Conservation (phyloP, 2,113 vertebrate species). For the Lepus americanus region DNA sequence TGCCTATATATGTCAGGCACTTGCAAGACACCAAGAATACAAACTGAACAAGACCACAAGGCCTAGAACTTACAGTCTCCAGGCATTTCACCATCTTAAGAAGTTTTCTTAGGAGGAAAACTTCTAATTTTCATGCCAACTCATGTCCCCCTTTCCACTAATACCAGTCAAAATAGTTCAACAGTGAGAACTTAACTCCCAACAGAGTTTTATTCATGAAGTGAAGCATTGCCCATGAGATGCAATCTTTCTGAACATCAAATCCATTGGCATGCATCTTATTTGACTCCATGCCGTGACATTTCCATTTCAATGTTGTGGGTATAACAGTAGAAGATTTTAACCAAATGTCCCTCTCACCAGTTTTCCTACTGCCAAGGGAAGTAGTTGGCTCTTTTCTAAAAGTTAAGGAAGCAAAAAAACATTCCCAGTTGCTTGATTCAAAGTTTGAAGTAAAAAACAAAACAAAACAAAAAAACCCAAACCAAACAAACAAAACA, state of each 20-base stretch:
- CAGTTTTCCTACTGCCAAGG: not conserved
- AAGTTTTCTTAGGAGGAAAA: not conserved
- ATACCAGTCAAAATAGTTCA: not conserved
- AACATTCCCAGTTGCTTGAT: slow-evolving; percentile 1
- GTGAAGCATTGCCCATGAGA: not conserved
- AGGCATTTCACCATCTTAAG: not conserved
- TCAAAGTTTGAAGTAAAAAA: slow-evolving; percentile 13
- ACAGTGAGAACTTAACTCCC: not conserved
- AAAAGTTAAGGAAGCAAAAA: slow-evolving; percentile 64
- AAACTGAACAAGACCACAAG: not conserved
- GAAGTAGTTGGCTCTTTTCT: slow-evolving; percentile 18
- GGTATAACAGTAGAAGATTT: not conserved
- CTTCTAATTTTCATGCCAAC: not conserved
- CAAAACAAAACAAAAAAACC: no score
- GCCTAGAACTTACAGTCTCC: not conserved
- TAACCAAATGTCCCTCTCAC: slow-evolving; percentile 23
- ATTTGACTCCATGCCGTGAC: not conserved
- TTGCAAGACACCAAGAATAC: not conserved
- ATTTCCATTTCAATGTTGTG: not conserved
- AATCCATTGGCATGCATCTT: not conserved
- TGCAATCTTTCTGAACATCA: not conserved
- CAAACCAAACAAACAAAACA: not conserved
- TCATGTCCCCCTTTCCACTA: not conserved
- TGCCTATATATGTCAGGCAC: no score
- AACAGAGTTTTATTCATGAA: not conserved